Evolutionary conservation across 64 coral and sea anemone genomes (phyloP).

Genomic region (Dendrophyllia cribrosa): DNA sequence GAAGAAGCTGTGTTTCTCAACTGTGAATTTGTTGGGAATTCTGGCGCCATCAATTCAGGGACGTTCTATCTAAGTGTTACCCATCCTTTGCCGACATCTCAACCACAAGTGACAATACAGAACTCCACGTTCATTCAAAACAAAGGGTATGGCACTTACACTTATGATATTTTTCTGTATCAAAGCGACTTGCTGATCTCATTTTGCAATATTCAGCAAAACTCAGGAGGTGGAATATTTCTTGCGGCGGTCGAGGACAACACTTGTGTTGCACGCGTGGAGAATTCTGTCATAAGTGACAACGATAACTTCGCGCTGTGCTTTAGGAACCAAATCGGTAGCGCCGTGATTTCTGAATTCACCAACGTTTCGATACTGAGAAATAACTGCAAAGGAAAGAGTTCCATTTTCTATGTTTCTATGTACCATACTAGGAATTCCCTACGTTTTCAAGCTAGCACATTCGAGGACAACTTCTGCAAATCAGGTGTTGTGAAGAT

Average conservation of each 20-base stretch:
- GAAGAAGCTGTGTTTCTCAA: not conserved
- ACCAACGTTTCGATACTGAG: not conserved
- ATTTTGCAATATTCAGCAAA: not conserved
- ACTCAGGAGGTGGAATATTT: slow-evolving; percentile 20
- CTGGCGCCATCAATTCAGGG: not conserved
- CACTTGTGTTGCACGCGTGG: not conserved
- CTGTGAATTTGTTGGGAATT: not conserved
- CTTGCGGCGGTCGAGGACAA: not conserved
- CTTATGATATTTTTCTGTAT: not conserved
- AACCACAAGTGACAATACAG: not conserved
- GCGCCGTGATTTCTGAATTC: not conserved
- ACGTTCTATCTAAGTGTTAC: not conserved
- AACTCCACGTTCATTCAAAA: slow-evolving; percentile 14
- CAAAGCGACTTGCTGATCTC: not conserved
- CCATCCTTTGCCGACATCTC: not conserved
- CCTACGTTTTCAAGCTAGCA: not conserved
- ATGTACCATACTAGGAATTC: not conserved
- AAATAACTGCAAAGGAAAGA: not conserved
- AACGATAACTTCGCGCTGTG: not conserved
- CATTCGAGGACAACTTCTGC: slow-evolving; percentile 20
- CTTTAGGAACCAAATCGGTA: not conserved
- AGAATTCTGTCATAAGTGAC: slow-evolving; percentile 6
- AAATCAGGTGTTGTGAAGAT: slow-evolving; percentile 6
- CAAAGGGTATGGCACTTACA: not conserved
- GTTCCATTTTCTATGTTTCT: not conserved